These are phyloP conservation scores for Puntigrus tetrazona DNA, from an alignment of 2,113 vertebrate genomes.

Conservation along the genomic window DNA sequence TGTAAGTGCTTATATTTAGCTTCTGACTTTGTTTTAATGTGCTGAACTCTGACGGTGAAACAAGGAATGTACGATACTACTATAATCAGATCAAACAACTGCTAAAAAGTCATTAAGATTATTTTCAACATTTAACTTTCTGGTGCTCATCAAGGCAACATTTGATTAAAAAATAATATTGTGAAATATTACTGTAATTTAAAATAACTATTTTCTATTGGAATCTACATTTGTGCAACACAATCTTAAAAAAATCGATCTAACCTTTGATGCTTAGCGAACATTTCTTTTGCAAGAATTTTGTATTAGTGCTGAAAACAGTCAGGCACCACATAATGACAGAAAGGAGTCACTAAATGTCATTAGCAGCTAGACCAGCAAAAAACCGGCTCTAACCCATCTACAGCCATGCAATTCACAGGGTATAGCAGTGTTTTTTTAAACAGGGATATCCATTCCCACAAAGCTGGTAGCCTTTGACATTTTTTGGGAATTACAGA, in stretches of 20 bases:
- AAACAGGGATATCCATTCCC: conserved; percentile 1
- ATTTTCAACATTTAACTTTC: too few species aligned
- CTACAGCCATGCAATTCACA: background rate
- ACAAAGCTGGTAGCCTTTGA: conserved; percentile 27
- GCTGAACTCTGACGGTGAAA: too few species aligned
- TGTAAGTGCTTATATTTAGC: too few species aligned
- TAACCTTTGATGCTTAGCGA: background rate
- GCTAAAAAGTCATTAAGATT: too few species aligned
- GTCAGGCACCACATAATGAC: background rate
- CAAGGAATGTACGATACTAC: too few species aligned
- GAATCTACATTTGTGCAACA: too few species aligned
- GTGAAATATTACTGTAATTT: too few species aligned
- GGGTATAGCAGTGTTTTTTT: background rate
- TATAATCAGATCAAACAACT: too few species aligned
- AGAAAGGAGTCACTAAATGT: background rate
- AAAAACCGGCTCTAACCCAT: background rate
- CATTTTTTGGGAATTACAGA: conserved; percentile 45
- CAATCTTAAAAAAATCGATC: background rate
- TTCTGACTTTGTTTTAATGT: too few species aligned
- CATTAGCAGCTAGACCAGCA: background rate
- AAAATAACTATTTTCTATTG: too few species aligned
- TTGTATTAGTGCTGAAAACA: background rate
- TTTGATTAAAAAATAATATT: too few species aligned
- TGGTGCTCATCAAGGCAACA: too few species aligned
- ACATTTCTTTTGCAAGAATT: background rate